These are phyloP conservation scores for Cyanoramphus novaezelandiae DNA, from an alignment of 2,113 vertebrate species.

Conservation along the genomic window DNA sequence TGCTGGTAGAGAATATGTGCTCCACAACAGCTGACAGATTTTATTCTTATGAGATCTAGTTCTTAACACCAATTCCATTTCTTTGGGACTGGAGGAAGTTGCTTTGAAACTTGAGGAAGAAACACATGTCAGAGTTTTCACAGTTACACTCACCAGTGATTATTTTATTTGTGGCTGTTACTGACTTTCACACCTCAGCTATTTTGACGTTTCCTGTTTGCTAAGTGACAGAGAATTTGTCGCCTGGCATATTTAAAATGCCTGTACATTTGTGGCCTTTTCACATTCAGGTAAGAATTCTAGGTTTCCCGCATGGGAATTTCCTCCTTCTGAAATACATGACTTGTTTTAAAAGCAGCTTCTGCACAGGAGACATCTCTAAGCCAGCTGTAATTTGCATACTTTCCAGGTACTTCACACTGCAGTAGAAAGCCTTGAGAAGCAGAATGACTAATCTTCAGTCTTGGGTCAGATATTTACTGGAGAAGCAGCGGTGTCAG, in stretches of 20 bases:
- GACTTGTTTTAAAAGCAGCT: not conserved
- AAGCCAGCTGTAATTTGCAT: not conserved
- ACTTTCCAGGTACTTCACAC: not conserved
- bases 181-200: constrained; percentile 31
- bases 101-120: not conserved
- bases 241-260: not conserved
- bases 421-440: not conserved
- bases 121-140: not conserved
- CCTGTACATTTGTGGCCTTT: not conserved
- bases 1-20: not conserved
- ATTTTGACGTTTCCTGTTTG: constrained; percentile 26
- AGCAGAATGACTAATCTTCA: not conserved
- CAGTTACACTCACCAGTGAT: not conserved
- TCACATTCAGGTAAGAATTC: not conserved
- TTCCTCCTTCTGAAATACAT: not conserved
- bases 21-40: not conserved
- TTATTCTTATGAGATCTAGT: not conserved
- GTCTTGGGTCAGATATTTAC: not conserved
- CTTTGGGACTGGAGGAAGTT: not conserved
- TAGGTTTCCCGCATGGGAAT: not conserved
- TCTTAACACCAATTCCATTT: not conserved
- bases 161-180: constrained; percentile 5
- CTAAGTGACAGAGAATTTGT: not conserved
- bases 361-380: not conserved
- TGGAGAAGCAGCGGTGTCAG: not conserved